Evolutionary conservation across 2,888 invertebrate species (phyloP), one percentile per base, ranked within the genome.

Genomic region (Podotricha telesiphe): DNA sequence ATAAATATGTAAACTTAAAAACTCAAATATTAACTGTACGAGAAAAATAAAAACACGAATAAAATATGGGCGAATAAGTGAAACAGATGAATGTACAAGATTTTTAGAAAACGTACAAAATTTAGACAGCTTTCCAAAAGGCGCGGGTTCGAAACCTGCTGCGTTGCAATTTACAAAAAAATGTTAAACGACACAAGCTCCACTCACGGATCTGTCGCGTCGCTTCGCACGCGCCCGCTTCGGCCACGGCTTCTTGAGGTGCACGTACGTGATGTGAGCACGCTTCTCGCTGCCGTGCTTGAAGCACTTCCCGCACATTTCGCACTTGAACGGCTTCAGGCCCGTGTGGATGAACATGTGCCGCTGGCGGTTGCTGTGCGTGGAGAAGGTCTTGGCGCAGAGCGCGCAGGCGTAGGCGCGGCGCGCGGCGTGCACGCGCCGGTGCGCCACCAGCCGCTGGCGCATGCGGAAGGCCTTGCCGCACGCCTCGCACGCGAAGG

Each of bases 211-310:
- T 70, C 83, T 69, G 6, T 86, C 86, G 17, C 82, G 74, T 2
- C 88, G 75, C 72, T 89, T 90, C 11, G 82, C 85, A 0, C 91
- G 71, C 0, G 83, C 81, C 0, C 91, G 78, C 72, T 90, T 90
- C 0, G 92, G 92, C 91, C 92, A 92, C 1, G 92, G 92, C 56
- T 91, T 92, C 84, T 92, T 92, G 1, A 91, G 81, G 22, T 92
- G 92, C 17, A 91, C 92, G 72, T 91, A 90, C 0, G 86, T 88
- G 0, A 89, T 80, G 71, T 91, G 92, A 0, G 91, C 88, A 0
- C 90, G 78, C 68, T 90, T 89, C 79, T 91, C 91, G 70, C 88
- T 86, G 22, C 87, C 82, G 71, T 89, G 88, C 71, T 90, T 92
- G 80, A 91, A 92, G 0, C 86, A 86, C 37, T 91, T 91, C 0